Evolutionary conservation across 2,113 vertebrate species (phyloP).

Genomic region (Mus musculus): DNA sequence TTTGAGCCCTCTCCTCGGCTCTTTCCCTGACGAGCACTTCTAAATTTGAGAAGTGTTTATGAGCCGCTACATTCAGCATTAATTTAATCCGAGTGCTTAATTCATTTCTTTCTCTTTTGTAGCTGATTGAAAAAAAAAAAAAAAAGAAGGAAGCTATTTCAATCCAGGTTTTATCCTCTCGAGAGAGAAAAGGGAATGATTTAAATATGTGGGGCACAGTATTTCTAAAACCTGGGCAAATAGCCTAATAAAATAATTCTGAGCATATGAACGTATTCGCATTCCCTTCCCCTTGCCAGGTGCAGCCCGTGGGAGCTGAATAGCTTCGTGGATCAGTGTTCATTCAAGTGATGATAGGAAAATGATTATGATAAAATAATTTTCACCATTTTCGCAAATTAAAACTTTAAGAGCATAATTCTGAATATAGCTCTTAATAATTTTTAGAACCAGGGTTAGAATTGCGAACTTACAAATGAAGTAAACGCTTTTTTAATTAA

Average conservation of each 20-base stretch:
- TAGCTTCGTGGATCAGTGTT: slow-evolving; percentile 7
- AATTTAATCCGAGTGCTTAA: slow-evolving; percentile 63
- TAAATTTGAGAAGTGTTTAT: slow-evolving; percentile 80
- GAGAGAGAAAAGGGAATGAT: slow-evolving; percentile 54
- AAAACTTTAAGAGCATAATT: slow-evolving; percentile 56
- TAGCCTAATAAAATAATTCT: slow-evolving; percentile 64
- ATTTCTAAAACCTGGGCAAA: slow-evolving; percentile 60
- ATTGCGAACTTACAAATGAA: slow-evolving; percentile 22
- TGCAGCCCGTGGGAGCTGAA: slow-evolving; percentile 5
- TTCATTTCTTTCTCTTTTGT: slow-evolving; percentile 60
- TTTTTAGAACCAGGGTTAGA: not conserved
- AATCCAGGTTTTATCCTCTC: slow-evolving; percentile 61
- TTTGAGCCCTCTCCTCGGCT: slow-evolving; percentile 3
- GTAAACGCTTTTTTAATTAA: slow-evolving; percentile 2
- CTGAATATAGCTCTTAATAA: slow-evolving; percentile 46
- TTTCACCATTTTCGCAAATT: slow-evolving; percentile 43
- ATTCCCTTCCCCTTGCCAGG: slow-evolving; percentile 30
- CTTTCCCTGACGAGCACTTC: not conserved
- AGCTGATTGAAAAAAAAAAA: not conserved
- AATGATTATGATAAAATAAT: slow-evolving; percentile 54
- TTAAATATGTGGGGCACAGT: slow-evolving; percentile 44
- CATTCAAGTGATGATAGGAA: slow-evolving; percentile 43
- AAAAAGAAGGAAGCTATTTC: slow-evolving; percentile 62
- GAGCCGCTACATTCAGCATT: slow-evolving; percentile 74
- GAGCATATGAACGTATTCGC: slow-evolving; percentile 4